Conservation (phyloP, 2,888 invertebrate species). For the Cerastoderma edule region DNA sequence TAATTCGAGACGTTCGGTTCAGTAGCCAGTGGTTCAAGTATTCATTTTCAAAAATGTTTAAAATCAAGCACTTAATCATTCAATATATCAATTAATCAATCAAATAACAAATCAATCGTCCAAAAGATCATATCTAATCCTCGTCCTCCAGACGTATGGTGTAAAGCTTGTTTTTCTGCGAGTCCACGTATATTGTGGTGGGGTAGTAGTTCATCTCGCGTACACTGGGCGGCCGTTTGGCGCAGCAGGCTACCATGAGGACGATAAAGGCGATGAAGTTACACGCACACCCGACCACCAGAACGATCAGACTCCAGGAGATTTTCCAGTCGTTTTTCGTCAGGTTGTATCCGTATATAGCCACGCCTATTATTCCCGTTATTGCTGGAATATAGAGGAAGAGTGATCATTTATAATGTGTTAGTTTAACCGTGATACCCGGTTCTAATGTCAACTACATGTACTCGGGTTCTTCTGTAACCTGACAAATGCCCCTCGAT, state of each 20-base stretch:
- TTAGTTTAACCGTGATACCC: neutral
- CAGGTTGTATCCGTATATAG: slow-evolving; percentile 69
- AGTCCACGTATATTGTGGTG: slow-evolving; percentile 68
- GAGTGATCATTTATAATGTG: neutral
- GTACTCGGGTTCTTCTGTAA: no score
- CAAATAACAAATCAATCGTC: no score
- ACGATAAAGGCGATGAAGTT: slow-evolving; percentile 71
- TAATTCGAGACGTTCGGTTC: no score
- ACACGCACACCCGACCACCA: slow-evolving; percentile 68
- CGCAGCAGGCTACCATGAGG: slow-evolving; percentile 66
- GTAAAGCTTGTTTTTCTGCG: slow-evolving; percentile 67
- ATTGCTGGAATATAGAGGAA: slow-evolving; percentile 61
- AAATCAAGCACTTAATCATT: no score
- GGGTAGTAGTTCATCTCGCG: slow-evolving; percentile 54
- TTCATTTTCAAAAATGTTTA: no score
- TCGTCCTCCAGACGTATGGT: slow-evolving; percentile 58
- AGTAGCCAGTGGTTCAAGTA: no score
- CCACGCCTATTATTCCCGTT: slow-evolving; percentile 68
- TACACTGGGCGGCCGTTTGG: slow-evolving; percentile 65
- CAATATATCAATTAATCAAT: neutral
- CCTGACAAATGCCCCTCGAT: no score
- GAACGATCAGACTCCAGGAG: slow-evolving; percentile 72
- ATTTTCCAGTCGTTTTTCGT: slow-evolving; percentile 60
- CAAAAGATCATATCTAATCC: slow-evolving; percentile 13
- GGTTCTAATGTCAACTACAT: neutral